A percentile compares a stretch with the other conserved stretches of the same genome.
These are phyloP conservation scores for Portevinia maculata DNA, from an alignment of 2,888 invertebrate species.

Conservation along the genomic window DNA sequence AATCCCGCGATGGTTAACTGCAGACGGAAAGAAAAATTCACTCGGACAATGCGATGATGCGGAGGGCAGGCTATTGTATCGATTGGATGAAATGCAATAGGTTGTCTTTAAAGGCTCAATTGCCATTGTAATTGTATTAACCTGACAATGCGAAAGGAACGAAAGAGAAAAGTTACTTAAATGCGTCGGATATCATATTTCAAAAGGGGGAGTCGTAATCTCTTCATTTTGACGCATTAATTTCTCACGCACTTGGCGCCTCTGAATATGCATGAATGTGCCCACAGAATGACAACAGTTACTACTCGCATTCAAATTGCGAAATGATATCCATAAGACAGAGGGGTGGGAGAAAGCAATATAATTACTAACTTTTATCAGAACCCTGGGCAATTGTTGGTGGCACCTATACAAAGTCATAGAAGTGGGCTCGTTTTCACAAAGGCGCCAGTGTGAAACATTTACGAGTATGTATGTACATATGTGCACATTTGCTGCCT, in stretches of 20 bases:
- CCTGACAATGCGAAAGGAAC: conserved; percentile 14
- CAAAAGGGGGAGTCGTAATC: conserved; percentile 41
- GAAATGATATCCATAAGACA: conserved; percentile 22
- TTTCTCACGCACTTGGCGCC: conserved; percentile 73
- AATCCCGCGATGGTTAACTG: conserved; percentile 64
- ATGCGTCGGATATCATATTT: conserved; percentile 58
- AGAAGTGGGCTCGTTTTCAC: conserved; percentile 36
- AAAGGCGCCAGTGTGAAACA: conserved; percentile 42
- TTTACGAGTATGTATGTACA: neutral
- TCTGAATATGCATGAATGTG: conserved; percentile 27
- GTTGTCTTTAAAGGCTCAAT: conserved; percentile 43
- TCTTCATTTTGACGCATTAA: conserved; percentile 57
- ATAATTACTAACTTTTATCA: conserved; percentile 55
- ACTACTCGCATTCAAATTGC: neutral
- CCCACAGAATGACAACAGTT: neutral
- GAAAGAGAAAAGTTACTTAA: conserved; percentile 19
- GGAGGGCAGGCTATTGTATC: neutral
- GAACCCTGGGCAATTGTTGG: conserved; percentile 56
- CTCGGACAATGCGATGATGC: conserved; percentile 10
- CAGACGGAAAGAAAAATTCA: conserved; percentile 42
- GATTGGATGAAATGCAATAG: conserved; percentile 35
- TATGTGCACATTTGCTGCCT: neutral
- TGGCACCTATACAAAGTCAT: conserved; percentile 44
- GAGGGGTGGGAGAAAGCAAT: conserved; percentile 57
- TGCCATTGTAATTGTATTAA: conserved; percentile 59